Base-by-base conservation (phyloP, 2,113 vertebrate genomes). In the Salvator merianae region DNA sequence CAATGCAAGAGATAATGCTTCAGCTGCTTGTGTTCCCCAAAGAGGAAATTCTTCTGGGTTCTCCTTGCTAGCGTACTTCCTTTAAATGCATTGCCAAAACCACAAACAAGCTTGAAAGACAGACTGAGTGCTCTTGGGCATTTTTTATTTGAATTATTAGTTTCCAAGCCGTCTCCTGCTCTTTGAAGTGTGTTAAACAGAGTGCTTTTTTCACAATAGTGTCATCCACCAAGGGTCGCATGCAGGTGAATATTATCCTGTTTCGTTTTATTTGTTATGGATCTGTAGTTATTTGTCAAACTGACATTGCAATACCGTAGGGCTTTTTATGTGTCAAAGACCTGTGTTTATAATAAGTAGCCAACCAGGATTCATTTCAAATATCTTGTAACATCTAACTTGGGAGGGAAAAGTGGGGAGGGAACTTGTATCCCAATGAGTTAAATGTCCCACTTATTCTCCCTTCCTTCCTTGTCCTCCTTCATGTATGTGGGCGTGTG, bases 201-300 rank as follows among this genome's bases (percentile, higher is more conserved):
- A 72, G 3, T n/a, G 26, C 5, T 36, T 0, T 47, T 81, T 70
- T 86, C 75, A 36, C 79, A 0, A 30, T 55, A 38, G 26, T 87
- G 50, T 86, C 34, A 78, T 82, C 47, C 16, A 68, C 68, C 30
- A 81, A 63, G 53, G 86, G 53, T 50, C 74, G 73, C 18, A 72
- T 28, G 62, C 4, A 2, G 70, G 18, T 79, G 63, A 76, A 79
- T 34, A 55, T 18, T 72, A 24, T 69, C 82, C 0, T 7, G 0
- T 84, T 84, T 83, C 59, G 16, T 26, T 84, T 34, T 36, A 1
- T 30, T 76, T 92, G 13, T 72, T 71, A 5, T 81, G 3, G 69
- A 66, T 47, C 8, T 63, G 34, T 50, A 66, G 36, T 81, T 75
- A 68, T 80, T 69, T 75, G 13, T 86, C 72, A 81, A 34, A 68